Percentiles rank a stretch among this genome's conserved stretches.
Evolutionary conservation across 64 coral and sea anemone species (phyloP).

Genomic region (Montipora cactus): DNA sequence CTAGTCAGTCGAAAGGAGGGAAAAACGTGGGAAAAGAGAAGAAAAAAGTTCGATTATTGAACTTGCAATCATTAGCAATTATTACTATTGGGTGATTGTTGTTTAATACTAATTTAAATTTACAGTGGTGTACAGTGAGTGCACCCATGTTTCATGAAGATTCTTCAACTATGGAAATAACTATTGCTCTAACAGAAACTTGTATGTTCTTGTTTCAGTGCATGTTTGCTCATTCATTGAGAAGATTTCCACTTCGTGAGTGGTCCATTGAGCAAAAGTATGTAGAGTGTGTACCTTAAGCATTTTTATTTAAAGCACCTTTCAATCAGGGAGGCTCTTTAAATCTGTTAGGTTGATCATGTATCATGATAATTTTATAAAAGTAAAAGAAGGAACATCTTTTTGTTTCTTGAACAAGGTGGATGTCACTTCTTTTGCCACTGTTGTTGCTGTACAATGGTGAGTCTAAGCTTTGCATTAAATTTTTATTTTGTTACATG

Average conservation of each 20-base stretch:
- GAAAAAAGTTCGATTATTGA: too few relatives aligned
- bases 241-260: conserved; percentile 88
- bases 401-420: conserved; percentile 39
- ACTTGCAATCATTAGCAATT: too few relatives aligned
- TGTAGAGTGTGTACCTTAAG: not conserved
- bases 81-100: too few relatives aligned
- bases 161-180: too few relatives aligned
- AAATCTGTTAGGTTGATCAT: not conserved
- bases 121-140: too few relatives aligned
- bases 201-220: conserved; percentile 71
- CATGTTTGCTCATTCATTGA: conserved; percentile 98
- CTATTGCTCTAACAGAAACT: not conserved
- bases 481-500: not conserved
- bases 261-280: conserved; percentile 99
- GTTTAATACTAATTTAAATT: too few relatives aligned
- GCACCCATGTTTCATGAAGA: too few relatives aligned
- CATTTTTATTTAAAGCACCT: not conserved
- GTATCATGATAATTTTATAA: too few relatives aligned
- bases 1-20: too few relatives aligned
- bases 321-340: not conserved
- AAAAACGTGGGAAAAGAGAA: too few relatives aligned
- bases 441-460: conserved; percentile 94
- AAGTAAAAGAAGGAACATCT: not conserved
- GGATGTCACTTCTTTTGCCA: conserved; percentile 96
- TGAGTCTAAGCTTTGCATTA: conserved; percentile 14